Evolutionary conservation across 2,888 invertebrate species (phyloP), one percentile per base, ranked within the genome.

Genomic region (Fissipunctia ypsillon): DNA sequence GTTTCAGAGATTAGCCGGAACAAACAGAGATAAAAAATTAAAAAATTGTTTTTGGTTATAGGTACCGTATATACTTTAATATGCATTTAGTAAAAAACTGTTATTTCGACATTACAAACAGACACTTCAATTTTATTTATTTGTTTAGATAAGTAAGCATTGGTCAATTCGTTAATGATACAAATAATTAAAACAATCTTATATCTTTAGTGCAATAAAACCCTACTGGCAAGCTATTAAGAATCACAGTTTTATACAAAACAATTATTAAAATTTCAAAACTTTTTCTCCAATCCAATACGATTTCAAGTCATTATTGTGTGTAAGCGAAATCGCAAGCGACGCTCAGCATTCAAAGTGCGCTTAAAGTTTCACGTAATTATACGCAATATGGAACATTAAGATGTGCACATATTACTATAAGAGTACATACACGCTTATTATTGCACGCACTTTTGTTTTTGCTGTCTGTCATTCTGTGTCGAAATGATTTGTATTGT

Each of bases 381-480:
- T 57, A 75, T 45, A 66, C 69, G 50, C 81, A 80, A 71, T 71
- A 60, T 65, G 52, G 61, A 65, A 54, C 84, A 84, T 80, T 81
- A 80, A 63, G 54, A 71, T 41, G 28, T 16, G 59, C 50, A 65
- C 54, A 56, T 56, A 67, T 63, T 45, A 80, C 76, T 66, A 60
- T 41, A n/a, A n/a, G n/a, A n/a, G n/a, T n/a, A 60, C 6, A n/a
- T 16, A 50, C 54, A 25, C 14, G 50, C 16, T 50, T 63, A 83
- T 75, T 63, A 75, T 66, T 74, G 54, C 4, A 83, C 68, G 75
- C 75, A 80, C 69, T 69, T 82, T 66, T 72, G 66, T 72, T n/a
- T 68, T 83, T 84, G 57, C 65, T 81, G 84, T 83, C 31, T 66
- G 35, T 63, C 31, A 54, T 38, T 57, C 74, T 41, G 45, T 70